Evolutionary conservation across 2,113 vertebrate genomes (phyloP).

Genomic region (Anolis sagrei): DNA sequence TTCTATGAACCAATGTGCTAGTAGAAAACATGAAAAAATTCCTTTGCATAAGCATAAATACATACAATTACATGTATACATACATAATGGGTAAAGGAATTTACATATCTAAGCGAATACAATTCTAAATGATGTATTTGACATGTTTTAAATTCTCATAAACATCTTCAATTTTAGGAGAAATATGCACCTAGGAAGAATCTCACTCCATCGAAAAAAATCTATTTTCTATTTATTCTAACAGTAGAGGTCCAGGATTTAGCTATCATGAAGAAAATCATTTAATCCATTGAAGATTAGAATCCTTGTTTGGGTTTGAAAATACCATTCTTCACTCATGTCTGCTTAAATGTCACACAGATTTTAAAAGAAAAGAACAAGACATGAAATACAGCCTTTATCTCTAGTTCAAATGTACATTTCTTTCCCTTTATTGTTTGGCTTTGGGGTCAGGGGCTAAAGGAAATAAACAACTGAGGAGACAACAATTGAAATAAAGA

Average conservation of each 20-base stretch:
- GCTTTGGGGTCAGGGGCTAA: constrained; percentile 24
- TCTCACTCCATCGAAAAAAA: rapidly evolving
- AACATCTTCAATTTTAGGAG: no score
- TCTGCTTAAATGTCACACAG: neutral
- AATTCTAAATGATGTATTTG: no score
- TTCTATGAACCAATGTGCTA: no score
- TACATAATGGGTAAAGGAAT: no score
- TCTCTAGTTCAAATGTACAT: neutral
- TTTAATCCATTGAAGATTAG: neutral
- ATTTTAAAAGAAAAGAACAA: neutral
- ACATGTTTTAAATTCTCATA: neutral
- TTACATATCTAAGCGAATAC: no score
- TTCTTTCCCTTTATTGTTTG: constrained; percentile 5
- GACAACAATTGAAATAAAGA: constrained; percentile 19
- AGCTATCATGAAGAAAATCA: neutral
- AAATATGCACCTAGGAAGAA: neutral
- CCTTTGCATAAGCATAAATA: no score
- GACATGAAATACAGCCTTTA: constrained; percentile 2
- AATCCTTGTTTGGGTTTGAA: neutral
- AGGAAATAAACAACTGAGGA: constrained; percentile 27
- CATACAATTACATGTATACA: no score
- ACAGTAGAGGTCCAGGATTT: neutral
- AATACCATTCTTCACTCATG: neutral
- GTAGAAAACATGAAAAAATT: no score
- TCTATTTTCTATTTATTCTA: neutral